Percentiles rank a stretch among this genome's conserved stretches.
These are phyloP conservation scores for Coremacera marginata DNA, from an alignment of 2,888 invertebrate genomes.

Conservation along the genomic window DNA sequence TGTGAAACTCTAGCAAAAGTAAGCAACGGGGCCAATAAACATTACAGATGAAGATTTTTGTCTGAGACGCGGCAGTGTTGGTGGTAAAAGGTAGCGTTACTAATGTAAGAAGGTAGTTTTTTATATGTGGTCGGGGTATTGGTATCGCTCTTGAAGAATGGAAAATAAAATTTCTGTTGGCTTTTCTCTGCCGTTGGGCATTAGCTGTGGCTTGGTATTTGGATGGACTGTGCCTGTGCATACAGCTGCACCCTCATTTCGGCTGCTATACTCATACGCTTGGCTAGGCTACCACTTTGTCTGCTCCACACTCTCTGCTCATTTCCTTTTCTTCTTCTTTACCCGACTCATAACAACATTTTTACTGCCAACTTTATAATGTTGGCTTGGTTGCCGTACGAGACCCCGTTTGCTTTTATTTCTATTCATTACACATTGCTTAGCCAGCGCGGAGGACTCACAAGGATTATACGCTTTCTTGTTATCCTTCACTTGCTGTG, in stretches of 20 bases:
- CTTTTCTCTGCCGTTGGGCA: no score
- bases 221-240: neutral
- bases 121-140: no score
- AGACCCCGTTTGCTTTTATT: slow-evolving; percentile 14
- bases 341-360: neutral
- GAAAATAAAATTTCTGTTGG: no score
- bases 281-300: neutral
- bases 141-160: no score
- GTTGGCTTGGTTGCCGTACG: neutral
- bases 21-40: no score
- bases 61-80: no score
- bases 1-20: no score
- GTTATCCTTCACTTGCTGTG: slow-evolving; percentile 53
- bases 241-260: neutral
- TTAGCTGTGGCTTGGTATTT: neutral
- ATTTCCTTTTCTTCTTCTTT: neutral
- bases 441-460: slow-evolving; percentile 26
- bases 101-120: no score
- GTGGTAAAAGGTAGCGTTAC: no score
- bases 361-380: slow-evolving; percentile 13
- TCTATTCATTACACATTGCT: slow-evolving; percentile 39
- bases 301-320: no score
- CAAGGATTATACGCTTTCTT: slow-evolving; percentile 38
- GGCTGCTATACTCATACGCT: neutral
- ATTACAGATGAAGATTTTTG: no score